Evolutionary conservation across 1,140 invertebrate genomes (phyloP).

Genomic region (Brachionus calyciflorus): DNA sequence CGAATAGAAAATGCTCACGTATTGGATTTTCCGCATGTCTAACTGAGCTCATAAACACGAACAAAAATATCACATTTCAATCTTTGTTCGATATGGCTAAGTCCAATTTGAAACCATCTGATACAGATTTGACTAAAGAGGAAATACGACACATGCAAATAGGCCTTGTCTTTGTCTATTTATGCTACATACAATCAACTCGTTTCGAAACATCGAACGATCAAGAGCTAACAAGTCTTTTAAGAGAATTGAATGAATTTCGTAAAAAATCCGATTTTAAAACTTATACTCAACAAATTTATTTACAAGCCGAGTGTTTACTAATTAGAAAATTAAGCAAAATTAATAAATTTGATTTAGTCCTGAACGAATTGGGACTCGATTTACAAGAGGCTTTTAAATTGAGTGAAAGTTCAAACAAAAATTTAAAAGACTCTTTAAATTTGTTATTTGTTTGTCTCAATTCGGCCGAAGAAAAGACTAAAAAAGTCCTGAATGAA

Average conservation of each 20-base stretch:
- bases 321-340: background rate
- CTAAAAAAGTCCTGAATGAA: conserved; percentile 5
- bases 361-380: background rate
- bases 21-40: conserved; percentile 11
- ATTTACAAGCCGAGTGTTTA: conserved; percentile 10
- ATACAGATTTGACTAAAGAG: conserved; percentile 26
- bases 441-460: background rate
- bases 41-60: conserved; percentile 20
- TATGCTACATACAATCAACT: conserved; percentile 4
- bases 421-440: background rate
- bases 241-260: conserved; percentile 8
- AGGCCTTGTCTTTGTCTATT: conserved; percentile 38
- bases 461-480: background rate
- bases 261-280: conserved; percentile 30
- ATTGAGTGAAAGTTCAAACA: background rate
- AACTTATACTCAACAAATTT: conserved; percentile 18
- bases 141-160: conserved; percentile 42
- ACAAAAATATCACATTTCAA: background rate
- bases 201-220: background rate
- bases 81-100: conserved; percentile 15
- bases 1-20: conserved; percentile 33
- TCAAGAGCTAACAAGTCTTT: background rate
- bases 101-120: background rate
- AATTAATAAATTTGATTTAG: background rate
- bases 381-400: background rate